These are phyloP conservation scores for Trididemnum nubilum DNA, from an alignment of 23 tunicate genomes.

Conservation along the genomic window DNA sequence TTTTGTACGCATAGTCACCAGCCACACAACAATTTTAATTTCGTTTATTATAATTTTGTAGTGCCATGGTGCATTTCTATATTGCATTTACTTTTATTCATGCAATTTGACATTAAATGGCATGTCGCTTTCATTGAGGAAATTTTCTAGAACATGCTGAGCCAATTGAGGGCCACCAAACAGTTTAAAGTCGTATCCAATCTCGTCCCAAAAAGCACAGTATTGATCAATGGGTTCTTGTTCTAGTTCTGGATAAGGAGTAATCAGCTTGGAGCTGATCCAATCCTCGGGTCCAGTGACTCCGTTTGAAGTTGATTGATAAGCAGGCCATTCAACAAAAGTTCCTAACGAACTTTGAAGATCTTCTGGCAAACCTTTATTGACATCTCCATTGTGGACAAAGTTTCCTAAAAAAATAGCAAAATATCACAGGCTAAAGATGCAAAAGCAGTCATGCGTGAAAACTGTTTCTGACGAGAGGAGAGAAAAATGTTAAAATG, in stretches of 20 bases:
- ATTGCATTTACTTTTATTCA: too few relatives aligned
- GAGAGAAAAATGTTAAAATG: too few relatives aligned
- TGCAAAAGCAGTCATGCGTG: background rate
- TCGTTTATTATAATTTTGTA: too few relatives aligned
- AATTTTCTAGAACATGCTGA: too few relatives aligned
- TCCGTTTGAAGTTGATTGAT: slow-evolving; percentile 2
- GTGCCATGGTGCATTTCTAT: too few relatives aligned
- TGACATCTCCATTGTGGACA: slow-evolving; percentile 57
- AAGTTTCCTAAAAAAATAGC: slow-evolving; percentile 45
- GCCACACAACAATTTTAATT: too few relatives aligned
- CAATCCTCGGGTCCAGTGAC: slow-evolving; percentile 33
- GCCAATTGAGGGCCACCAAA: too few relatives aligned
- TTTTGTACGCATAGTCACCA: too few relatives aligned
- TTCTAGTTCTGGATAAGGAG: slow-evolving; percentile 53
- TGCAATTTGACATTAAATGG: too few relatives aligned
- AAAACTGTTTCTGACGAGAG: background rate
- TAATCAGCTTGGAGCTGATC: slow-evolving; percentile 37
- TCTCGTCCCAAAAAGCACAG: slow-evolving; percentile 60
- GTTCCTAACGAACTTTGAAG: slow-evolving; percentile 22
- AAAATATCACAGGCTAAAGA: too few relatives aligned
- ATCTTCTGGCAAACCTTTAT: slow-evolving; percentile 40
- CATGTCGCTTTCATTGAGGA: too few relatives aligned
- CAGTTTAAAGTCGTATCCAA: slow-evolving; percentile 61
- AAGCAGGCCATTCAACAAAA: slow-evolving; percentile 47
- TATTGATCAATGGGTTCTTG: slow-evolving; percentile 52